Evolutionary conservation across 2,797 vertebrate genomes (phyloP).

Genomic region (Gymnoscopelus microlampas): DNA sequence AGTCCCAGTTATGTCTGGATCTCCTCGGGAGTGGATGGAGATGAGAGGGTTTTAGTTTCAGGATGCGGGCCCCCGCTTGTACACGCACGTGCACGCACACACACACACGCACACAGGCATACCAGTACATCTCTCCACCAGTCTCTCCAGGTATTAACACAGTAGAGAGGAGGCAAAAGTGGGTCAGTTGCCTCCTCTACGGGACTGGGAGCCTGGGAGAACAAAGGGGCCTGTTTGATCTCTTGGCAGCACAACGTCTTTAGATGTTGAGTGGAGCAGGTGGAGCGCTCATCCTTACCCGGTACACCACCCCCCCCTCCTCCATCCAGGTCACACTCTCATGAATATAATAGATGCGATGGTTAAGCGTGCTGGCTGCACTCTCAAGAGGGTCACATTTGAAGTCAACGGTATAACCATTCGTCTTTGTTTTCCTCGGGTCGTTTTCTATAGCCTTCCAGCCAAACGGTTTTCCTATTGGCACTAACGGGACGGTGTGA

Average conservation of each 20-base stretch:
- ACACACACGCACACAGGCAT: slow-evolving; percentile 26
- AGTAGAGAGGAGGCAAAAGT: slow-evolving; percentile 61
- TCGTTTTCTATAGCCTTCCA: slow-evolving; percentile 56
- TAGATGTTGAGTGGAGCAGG: slow-evolving; percentile 67
- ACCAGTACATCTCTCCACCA: slow-evolving; percentile 44
- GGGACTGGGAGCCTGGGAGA: slow-evolving; percentile 46
- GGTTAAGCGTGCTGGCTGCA: slow-evolving; percentile 52
- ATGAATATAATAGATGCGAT: slow-evolving; percentile 73
- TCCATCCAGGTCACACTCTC: slow-evolving; percentile 53
- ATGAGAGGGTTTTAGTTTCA: slow-evolving; percentile 50
- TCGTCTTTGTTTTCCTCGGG: slow-evolving; percentile 65
- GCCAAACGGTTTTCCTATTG: slow-evolving; percentile 51
- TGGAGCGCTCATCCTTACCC: slow-evolving; percentile 26
- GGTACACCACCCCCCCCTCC: slow-evolving; percentile 40
- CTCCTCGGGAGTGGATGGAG: slow-evolving; percentile 47
- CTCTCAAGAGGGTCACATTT: slow-evolving; percentile 66
- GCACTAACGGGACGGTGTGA: neutral
- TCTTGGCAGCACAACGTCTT: slow-evolving; percentile 61
- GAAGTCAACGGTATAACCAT: slow-evolving; percentile 73
- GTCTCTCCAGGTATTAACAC: slow-evolving; percentile 72
- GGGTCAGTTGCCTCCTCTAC: slow-evolving; percentile 71
- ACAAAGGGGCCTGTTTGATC: slow-evolving; percentile 66
- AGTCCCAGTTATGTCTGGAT: slow-evolving; percentile 52
- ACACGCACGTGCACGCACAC: slow-evolving; percentile 16
- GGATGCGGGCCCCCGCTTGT: slow-evolving; percentile 31